phyloP scores from a whole-genome alignment of 2,888 invertebrate species.

The Melanchra persicariae region DNA sequence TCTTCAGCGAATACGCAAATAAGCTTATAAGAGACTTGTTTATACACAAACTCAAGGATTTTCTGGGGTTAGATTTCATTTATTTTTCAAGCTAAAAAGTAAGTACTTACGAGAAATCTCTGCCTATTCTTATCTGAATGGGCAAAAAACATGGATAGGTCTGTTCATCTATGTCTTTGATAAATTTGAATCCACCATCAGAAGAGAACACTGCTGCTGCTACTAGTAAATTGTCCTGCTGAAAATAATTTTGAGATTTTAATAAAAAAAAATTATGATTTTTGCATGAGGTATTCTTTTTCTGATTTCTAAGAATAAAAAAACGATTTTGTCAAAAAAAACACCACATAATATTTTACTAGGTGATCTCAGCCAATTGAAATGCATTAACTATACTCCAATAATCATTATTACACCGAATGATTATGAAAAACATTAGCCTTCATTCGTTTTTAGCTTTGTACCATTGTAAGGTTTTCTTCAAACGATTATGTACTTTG shows the following conservation, averaged over 20 bases:
- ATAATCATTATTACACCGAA: too few species aligned
- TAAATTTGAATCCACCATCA: conserved; percentile 73
- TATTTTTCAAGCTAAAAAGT: not conserved
- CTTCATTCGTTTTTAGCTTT: too few species aligned
- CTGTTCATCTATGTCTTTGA: conserved; percentile 60
- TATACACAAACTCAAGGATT: too few species aligned
- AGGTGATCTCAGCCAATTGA: too few species aligned
- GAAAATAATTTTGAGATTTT: conserved; percentile 19
- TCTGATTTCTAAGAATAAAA: too few species aligned
- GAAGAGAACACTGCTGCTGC: conserved; percentile 71
- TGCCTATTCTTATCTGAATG: conserved; percentile 75
- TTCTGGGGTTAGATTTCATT: not conserved
- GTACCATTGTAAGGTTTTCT: not conserved
- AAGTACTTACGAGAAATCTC: conserved; percentile 78
- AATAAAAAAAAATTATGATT: too few species aligned
- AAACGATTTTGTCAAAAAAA: too few species aligned
- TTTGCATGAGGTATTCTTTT: too few species aligned
- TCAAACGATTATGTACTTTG: not conserved
- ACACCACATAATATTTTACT: too few species aligned
- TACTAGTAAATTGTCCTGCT: conserved; percentile 73
- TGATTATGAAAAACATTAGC: too few species aligned
- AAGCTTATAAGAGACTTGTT: not conserved
- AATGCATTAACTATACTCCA: too few species aligned
- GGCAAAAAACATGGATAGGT: conserved; percentile 73
- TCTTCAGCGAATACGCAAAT: not conserved